These are phyloP conservation scores for Camponotus pennsylvanicus DNA, from an alignment of 1,140 invertebrate species.

Conservation along the genomic window DNA sequence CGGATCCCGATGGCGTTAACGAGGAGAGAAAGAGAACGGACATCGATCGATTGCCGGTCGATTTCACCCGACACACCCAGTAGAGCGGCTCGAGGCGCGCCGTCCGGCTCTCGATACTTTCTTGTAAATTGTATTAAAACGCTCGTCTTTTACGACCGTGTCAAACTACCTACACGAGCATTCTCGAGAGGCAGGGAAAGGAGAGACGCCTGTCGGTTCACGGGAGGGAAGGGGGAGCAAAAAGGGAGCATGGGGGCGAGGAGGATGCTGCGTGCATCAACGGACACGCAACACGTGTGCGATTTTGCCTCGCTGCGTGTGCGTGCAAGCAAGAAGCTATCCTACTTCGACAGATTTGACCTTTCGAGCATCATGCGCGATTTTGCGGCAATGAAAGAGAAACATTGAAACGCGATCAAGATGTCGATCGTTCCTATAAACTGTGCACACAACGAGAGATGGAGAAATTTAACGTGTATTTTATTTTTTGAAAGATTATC, in stretches of 20 bases:
- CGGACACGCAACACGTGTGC: constrained; percentile 54
- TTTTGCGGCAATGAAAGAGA: not conserved
- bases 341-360: not conserved
- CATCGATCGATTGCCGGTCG: constrained; percentile 36
- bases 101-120: constrained; percentile 81
- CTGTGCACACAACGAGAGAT: not conserved
- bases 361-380: not conserved
- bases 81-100: constrained; percentile 65
- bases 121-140: constrained; percentile 87
- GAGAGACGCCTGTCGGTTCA: constrained; percentile 41
- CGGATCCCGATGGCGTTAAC: constrained; percentile 19
- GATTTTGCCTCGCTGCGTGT: not conserved
- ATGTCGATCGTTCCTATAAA: not conserved
- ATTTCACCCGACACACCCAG: constrained; percentile 74
- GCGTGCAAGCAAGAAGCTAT: constrained; percentile 18
- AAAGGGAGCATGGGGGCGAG: not conserved
- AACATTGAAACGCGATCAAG: not conserved
- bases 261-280: constrained; percentile 49
- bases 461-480: not conserved
- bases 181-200: constrained; percentile 70
- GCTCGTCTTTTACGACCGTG: constrained; percentile 85
- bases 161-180: constrained; percentile 84
- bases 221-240: constrained; percentile 37
- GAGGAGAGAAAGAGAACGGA: constrained; percentile 17
- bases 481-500: not conserved